These are phyloP conservation scores for Pardalotus punctatus DNA, from an alignment of 2,113 vertebrate species.

Conservation along the genomic window DNA sequence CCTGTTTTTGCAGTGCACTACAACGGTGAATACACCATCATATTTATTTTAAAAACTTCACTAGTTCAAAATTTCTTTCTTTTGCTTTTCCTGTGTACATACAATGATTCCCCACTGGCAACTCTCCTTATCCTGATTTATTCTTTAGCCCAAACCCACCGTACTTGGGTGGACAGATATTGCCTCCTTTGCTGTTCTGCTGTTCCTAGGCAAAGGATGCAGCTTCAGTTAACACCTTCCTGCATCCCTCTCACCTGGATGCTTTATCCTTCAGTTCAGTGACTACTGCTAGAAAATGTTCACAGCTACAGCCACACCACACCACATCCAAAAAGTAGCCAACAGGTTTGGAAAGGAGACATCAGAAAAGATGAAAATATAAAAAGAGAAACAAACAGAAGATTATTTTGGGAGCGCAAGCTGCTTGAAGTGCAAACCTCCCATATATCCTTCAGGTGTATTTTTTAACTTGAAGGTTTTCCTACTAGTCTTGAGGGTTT, in stretches of 20 bases:
- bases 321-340: neutral
- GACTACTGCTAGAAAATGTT: neutral
- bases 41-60: neutral
- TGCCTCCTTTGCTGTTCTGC: neutral
- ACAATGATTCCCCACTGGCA: neutral
- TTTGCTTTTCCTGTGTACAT: neutral
- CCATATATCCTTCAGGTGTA: neutral
- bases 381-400: neutral
- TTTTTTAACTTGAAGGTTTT: neutral
- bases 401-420: neutral
- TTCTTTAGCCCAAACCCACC: neutral
- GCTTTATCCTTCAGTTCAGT: neutral
- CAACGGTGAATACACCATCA: rapidly evolving
- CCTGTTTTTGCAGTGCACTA: neutral
- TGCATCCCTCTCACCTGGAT: neutral
- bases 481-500: neutral
- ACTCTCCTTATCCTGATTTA: neutral
- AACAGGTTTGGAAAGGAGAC: neutral
- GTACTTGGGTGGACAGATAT: rapidly evolving
- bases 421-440: neutral
- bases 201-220: neutral
- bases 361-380: neutral
- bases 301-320: neutral
- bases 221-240: neutral
- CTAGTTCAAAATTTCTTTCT: neutral